Base-by-base conservation (phyloP, 53 echinoderm and acorn worm species). In the Mesocentrotus franciscanus region DNA sequence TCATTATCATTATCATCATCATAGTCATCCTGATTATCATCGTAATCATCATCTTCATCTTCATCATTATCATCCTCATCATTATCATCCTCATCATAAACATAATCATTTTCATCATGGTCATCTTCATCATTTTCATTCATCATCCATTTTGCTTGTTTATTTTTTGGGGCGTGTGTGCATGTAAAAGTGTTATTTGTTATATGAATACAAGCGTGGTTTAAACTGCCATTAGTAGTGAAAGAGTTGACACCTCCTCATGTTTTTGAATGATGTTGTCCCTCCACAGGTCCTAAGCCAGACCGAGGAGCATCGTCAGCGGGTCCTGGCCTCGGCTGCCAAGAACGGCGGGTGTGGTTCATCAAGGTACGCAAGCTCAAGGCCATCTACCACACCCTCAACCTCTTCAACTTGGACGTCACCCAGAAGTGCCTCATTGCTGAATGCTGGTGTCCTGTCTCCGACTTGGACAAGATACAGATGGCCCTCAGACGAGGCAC, bases 361-460 rank as follows among this genome's bases (percentile, higher is more conserved):
- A 97, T 97, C 95, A 97, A 97, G 95, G 97, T 97, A 4, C 83
- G 96, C 71, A 97, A 97, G 66, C 94, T 97, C 81, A 97, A 97
- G 90, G 97, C 97, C 33, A 96, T 97, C 96, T 97, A 97, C 92
- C 97, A 97, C 91, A 97, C 97, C 62, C 95, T 97, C 61, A 97
- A 97, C 89, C 96, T 97, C 39, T 97, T 97, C 90, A 96, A 97
- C 71, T 96, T 97, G 27, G 97, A 97, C 70, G 97, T 97, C 71
- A 97, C 97, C 24, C 97, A 97, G 95, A 97, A 96, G 83, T 97
- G 97, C 93, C 96, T 97, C 58, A 97, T 97, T 78, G 97, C 96
- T 13, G 97, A 97, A 85, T 97, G 97, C 92, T 97, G 97, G 97
- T 97, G 97, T 83, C 97, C 97, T 30, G 95, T 97, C n/a, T 36